Percentiles rank a stretch among this genome's conserved stretches.
These are phyloP conservation scores for Chaetoderma sp. DNA, from an alignment of 2,888 invertebrate species.

Conservation along the genomic window DNA sequence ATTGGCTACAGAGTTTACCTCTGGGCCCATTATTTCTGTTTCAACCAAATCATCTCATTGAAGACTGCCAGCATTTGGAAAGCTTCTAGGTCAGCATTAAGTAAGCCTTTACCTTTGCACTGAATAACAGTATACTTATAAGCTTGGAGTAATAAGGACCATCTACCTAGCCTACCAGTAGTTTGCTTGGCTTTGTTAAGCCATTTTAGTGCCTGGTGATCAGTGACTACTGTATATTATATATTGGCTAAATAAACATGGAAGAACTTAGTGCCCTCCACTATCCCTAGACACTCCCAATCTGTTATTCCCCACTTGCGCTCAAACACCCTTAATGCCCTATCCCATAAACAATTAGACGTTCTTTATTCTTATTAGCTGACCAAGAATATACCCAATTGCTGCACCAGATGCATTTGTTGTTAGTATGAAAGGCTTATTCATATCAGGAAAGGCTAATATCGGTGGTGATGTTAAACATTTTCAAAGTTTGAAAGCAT, in stretches of 20 bases:
- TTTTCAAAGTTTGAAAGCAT: constrained; percentile 57
- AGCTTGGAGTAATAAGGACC: constrained; percentile 22
- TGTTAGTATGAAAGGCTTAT: constrained; percentile 22
- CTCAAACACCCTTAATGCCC: constrained; percentile 21
- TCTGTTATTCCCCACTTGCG: constrained; percentile 29
- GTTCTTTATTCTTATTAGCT: constrained; percentile 35
- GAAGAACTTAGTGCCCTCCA: constrained; percentile 31
- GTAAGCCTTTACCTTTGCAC: constrained; percentile 3
- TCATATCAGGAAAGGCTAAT: constrained; percentile 38
- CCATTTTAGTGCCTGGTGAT: constrained; percentile 36
- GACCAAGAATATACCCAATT: constrained; percentile 37
- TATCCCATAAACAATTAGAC: constrained; percentile 35
- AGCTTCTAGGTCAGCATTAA: constrained; percentile 20
- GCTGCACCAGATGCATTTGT: constrained; percentile 37
- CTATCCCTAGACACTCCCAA: constrained; percentile 27
- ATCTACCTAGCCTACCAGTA: constrained; percentile 17
- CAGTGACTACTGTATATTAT: constrained; percentile 33
- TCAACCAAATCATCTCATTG: too few relatives aligned
- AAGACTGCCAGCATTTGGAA: too few relatives aligned
- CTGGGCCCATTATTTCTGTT: too few relatives aligned
- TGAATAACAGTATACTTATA: constrained; percentile 21
- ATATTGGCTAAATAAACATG: constrained; percentile 28
- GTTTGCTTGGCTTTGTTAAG: constrained; percentile 23
- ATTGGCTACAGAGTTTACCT: too few relatives aligned
- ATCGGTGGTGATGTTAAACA: constrained; percentile 38